Percentiles rank a stretch among this genome's conserved stretches.
phyloP scores from a whole-genome alignment of 1,140 invertebrate genomes.

The Philotrypesis tridentata region DNA sequence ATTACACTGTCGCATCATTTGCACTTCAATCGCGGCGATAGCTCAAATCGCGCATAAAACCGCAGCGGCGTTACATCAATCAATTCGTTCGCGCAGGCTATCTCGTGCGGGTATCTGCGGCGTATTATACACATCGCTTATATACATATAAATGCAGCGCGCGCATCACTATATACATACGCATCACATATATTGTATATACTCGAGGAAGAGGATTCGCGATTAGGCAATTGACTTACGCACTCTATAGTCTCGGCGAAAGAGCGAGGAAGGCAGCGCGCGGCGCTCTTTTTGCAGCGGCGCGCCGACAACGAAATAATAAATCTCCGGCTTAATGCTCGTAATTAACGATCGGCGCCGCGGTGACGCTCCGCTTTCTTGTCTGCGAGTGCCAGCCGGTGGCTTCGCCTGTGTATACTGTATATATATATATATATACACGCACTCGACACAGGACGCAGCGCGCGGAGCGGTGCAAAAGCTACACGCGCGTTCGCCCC shows the following conservation, averaged over 20 bases:
- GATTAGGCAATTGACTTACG: conserved; percentile 40
- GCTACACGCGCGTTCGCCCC: too few relatives aligned
- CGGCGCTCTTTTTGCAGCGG: neutral
- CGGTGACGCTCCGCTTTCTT: conserved; percentile 10
- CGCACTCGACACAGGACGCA: too few relatives aligned
- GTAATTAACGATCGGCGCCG: conserved; percentile 41
- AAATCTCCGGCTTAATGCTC: conserved; percentile 39
- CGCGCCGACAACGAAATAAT: conserved; percentile 9
- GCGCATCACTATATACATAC: too few relatives aligned
- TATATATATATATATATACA: too few relatives aligned
- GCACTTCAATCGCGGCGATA: neutral
- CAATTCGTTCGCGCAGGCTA: neutral
- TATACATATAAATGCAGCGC: too few relatives aligned
- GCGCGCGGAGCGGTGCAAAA: too few relatives aligned
- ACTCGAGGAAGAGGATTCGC: neutral
- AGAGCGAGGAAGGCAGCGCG: too few relatives aligned
- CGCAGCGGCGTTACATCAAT: neutral
- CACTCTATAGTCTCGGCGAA: neutral
- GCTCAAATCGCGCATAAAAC: neutral
- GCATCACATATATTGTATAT: too few relatives aligned
- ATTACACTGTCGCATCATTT: neutral
- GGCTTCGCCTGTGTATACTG: too few relatives aligned
- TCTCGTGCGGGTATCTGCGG: too few relatives aligned
- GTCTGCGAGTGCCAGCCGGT: neutral
- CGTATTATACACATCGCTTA: too few relatives aligned